Conservation (phyloP, 2,113 vertebrate species). For the Sebastes schlegelii region DNA sequence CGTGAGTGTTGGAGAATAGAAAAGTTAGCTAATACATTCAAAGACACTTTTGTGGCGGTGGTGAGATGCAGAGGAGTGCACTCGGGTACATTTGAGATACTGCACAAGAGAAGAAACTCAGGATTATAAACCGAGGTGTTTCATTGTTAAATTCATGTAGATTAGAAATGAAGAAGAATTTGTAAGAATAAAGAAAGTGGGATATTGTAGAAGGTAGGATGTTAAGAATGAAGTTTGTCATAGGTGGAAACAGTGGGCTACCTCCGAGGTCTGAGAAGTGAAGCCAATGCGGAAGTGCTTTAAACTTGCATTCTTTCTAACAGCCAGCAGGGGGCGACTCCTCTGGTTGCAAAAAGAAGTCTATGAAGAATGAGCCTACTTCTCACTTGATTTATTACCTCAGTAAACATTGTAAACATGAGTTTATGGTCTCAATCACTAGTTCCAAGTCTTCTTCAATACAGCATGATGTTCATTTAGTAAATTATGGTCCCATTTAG, state of each 20-base stretch:
- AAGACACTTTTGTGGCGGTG: slow-evolving; percentile 2
- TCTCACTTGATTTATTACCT: no score
- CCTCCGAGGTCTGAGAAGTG: no score
- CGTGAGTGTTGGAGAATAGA: slow-evolving; percentile 26
- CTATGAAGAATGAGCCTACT: no score
- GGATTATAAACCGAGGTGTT: neutral
- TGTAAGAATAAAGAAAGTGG: neutral
- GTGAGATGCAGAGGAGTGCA: neutral
- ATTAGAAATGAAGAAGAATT: neutral
- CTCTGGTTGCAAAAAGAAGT: no score
- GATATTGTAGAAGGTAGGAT: neutral
- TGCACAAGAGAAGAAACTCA: neutral
- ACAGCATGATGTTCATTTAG: no score
- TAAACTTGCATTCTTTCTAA: no score
- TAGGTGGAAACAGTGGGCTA: neutral
- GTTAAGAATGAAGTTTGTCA: neutral
- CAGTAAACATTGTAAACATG: no score
- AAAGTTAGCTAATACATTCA: slow-evolving; percentile 30
- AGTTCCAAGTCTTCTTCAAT: no score
- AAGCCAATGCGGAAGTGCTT: no score
- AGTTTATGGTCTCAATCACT: no score
- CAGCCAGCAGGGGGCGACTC: no score
- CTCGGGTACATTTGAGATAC: neutral
- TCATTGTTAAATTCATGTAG: neutral
- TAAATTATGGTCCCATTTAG: no score